These are phyloP conservation scores for Erebia aethiops DNA, from an alignment of 2,888 invertebrate species.

Conservation along the genomic window DNA sequence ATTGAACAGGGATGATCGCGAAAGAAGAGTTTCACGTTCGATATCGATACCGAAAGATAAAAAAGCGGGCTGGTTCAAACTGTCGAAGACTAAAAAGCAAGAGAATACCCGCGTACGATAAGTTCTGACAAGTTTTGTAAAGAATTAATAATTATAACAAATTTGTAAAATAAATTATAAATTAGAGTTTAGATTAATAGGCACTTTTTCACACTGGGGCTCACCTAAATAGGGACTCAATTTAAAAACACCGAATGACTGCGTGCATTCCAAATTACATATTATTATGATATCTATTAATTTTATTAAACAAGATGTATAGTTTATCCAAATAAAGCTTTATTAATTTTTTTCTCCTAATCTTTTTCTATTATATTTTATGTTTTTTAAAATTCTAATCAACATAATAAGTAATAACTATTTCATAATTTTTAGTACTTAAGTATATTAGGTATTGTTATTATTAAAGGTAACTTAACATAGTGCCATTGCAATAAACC, in stretches of 20 bases:
- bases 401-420: background rate
- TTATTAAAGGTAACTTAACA: slow-evolving; percentile 32
- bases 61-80: slow-evolving; percentile 89
- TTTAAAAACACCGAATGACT: background rate
- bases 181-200: background rate
- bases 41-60: slow-evolving; percentile 89
- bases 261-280: background rate
- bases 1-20: slow-evolving; percentile 77
- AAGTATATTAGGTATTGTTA: background rate
- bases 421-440: background rate
- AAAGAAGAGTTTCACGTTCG: slow-evolving; percentile 82
- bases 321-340: background rate
- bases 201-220: background rate
- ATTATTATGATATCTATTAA: background rate
- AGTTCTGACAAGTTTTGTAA: slow-evolving; percentile 23
- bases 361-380: background rate
- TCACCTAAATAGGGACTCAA: background rate
- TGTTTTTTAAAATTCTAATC: slow-evolving; percentile 2
- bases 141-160: background rate
- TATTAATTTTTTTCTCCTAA: background rate
- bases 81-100: slow-evolving; percentile 79
- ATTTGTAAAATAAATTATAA: slow-evolving; percentile 7
- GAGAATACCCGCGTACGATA: slow-evolving; percentile 71
- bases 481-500: slow-evolving; percentile 43
- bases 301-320: background rate